phyloP scores from a whole-genome alignment of 2,113 vertebrate species.

The Bubo blakistoni region DNA sequence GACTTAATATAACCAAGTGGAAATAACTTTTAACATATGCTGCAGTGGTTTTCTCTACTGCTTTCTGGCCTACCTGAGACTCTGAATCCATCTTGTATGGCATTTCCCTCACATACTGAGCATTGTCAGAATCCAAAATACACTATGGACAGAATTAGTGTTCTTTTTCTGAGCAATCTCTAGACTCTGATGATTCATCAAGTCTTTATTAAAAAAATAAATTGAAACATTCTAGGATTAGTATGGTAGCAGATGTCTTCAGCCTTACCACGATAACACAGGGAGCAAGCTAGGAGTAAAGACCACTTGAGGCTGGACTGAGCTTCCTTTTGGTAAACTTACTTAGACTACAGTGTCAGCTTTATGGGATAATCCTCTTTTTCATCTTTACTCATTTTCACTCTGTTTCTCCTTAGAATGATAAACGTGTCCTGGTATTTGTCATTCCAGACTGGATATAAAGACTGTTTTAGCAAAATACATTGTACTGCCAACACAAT shows the following conservation, averaged over 20 bases:
- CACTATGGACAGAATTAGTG: background rate
- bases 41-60: background rate
- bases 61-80: conserved; percentile 44
- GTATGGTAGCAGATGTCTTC: background rate
- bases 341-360: background rate
- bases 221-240: background rate
- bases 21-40: background rate
- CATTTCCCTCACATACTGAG: conserved; percentile 30
- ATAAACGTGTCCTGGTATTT: background rate
- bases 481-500: background rate
- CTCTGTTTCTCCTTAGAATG: background rate
- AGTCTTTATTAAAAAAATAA: background rate
- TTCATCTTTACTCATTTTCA: background rate
- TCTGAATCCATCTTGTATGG: conserved; percentile 53
- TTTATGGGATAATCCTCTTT: background rate
- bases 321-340: background rate
- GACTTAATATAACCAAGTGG: background rate
- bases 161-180: background rate
- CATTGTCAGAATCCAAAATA: background rate
- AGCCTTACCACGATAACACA: background rate
- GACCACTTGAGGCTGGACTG: background rate
- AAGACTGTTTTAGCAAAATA: background rate
- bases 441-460: background rate
- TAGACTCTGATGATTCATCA: background rate
- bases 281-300: background rate